Percentiles rank a stretch among this genome's conserved stretches.
Evolutionary conservation across 2,113 vertebrate genomes (phyloP).

Genomic region (Erinaceus europaeus): DNA sequence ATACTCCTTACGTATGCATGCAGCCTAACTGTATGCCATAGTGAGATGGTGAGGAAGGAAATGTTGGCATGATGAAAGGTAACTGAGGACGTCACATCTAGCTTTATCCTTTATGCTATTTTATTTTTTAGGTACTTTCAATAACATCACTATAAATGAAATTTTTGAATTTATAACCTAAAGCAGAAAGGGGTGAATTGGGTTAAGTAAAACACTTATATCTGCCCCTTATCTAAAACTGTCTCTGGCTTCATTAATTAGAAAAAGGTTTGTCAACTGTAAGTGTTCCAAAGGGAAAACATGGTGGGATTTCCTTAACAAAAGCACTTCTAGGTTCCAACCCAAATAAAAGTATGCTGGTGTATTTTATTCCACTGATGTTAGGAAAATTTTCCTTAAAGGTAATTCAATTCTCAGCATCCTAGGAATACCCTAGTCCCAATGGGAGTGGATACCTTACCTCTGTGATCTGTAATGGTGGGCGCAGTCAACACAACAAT

Average conservation of each 20-base stretch:
- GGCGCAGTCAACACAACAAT: conserved; percentile 88
- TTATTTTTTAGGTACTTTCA: conserved; percentile 28
- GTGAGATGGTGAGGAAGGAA: conserved; percentile 32
- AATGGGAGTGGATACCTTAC: conserved; percentile 78
- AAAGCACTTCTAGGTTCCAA: conserved; percentile 37
- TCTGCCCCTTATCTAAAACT: background rate
- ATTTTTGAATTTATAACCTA: conserved; percentile 46
- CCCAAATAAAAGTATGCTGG: conserved; percentile 39
- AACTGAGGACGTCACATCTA: conserved; percentile 30
- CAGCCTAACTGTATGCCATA: conserved; percentile 12
- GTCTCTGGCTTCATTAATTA: conserved; percentile 27
- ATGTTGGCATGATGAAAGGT: background rate
- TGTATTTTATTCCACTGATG: background rate
- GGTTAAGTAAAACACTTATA: background rate
- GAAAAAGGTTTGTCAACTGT: background rate
- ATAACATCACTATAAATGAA: conserved; percentile 21
- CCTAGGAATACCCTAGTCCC: conserved; percentile 38
- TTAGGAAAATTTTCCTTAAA: background rate
- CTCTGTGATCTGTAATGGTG: conserved; percentile 88
- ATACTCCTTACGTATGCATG: conserved; percentile 18
- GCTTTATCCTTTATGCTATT: conserved; percentile 17
- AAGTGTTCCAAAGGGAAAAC: background rate
- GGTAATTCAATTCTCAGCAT: conserved; percentile 30
- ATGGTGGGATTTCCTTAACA: conserved; percentile 3
- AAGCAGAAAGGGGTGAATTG: background rate